These are phyloP conservation scores for Nephrotoma guestfalica DNA, from an alignment of 2,888 invertebrate species.

Conservation along the genomic window DNA sequence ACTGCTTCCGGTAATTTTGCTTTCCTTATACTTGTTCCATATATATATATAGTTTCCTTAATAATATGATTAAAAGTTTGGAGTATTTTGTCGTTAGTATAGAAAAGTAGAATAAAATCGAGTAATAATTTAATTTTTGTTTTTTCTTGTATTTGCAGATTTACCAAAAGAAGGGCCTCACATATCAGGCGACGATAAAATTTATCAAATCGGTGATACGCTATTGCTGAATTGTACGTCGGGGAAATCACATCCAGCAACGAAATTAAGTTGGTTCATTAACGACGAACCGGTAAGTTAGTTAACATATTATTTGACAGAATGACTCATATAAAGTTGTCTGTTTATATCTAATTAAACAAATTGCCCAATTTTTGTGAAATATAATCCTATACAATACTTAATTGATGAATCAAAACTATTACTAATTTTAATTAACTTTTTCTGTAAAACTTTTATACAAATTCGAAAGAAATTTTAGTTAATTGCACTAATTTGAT, in stretches of 20 bases:
- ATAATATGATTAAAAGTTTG: not conserved
- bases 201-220: conserved; percentile 59
- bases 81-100: not conserved
- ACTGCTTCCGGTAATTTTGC: not conserved
- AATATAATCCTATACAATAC: too few relatives aligned
- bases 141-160: conserved; percentile 28
- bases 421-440: too few relatives aligned
- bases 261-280: conserved; percentile 61
- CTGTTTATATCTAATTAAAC: not conserved
- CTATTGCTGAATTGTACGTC: conserved; percentile 64
- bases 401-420: too few relatives aligned
- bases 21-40: not conserved
- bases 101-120: not conserved
- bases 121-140: not conserved
- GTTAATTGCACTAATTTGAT: too few relatives aligned
- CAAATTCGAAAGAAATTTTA: too few relatives aligned
- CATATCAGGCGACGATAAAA: conserved; percentile 56
- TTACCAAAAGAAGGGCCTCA: conserved; percentile 58
- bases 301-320: not conserved
- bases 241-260: conserved; percentile 59
- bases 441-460: too few relatives aligned
- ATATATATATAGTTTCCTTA: too few relatives aligned
- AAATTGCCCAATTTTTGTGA: not conserved
- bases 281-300: conserved; percentile 55
- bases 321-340: not conserved